phyloP scores from a whole-genome alignment of 2,888 invertebrate genomes.

The Himalopsyche tibetana region DNA sequence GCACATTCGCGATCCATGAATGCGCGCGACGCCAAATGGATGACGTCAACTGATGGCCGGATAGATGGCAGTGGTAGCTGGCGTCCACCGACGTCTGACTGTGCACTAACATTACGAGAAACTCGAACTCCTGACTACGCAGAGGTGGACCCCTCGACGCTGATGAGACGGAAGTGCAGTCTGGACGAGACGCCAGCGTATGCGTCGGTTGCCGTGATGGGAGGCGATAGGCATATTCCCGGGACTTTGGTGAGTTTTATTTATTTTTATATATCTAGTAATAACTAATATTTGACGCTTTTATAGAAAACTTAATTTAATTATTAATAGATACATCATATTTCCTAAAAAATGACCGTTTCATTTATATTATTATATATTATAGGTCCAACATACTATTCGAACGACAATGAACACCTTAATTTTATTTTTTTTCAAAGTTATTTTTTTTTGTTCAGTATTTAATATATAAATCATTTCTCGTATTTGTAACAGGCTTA shows the following conservation, averaged over 20 bases:
- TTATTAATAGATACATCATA: too few relatives aligned
- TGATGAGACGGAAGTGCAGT: constrained; percentile 76
- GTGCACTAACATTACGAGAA: not conserved
- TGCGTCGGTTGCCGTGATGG: constrained; percentile 88
- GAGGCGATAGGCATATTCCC: constrained; percentile 78
- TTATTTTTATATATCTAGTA: not conserved
- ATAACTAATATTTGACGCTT: not conserved
- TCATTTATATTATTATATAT: too few relatives aligned
- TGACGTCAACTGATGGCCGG: constrained; percentile 69
- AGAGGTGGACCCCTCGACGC: constrained; percentile 80
- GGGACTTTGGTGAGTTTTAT: constrained; percentile 77
- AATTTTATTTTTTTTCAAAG: too few relatives aligned
- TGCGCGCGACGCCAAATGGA: constrained; percentile 75
- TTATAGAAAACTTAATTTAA: not conserved
- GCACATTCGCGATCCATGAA: constrained; percentile 67
- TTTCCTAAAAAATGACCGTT: too few relatives aligned
- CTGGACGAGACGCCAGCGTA: constrained; percentile 80
- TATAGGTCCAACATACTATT: too few relatives aligned
- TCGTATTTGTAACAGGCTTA: too few relatives aligned
- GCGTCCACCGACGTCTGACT: not conserved
- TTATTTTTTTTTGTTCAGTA: too few relatives aligned
- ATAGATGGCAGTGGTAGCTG: not conserved
- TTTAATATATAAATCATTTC: too few relatives aligned
- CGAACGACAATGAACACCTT: too few relatives aligned
- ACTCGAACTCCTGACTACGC: constrained; percentile 80